Evolutionary conservation across 2,797 vertebrate species (phyloP).

Genomic region (Astyanax mexicanus): DNA sequence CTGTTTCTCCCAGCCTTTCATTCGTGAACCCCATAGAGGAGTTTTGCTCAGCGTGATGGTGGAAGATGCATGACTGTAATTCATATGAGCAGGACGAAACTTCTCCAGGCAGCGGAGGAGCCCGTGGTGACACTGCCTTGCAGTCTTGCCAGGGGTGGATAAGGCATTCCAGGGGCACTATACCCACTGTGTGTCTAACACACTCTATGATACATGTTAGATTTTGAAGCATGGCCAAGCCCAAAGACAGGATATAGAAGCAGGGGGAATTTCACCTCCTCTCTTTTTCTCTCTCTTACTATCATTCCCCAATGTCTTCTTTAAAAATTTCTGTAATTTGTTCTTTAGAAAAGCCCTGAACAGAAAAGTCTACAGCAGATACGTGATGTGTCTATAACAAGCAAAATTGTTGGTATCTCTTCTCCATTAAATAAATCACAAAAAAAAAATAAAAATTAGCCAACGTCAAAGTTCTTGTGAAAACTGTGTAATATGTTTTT

Average conservation of each 20-base stretch:
- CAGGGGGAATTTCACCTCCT: too few species aligned
- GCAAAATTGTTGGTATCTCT: too few species aligned
- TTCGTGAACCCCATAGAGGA: background rate
- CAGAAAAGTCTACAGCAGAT: too few species aligned
- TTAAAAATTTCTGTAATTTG: too few species aligned
- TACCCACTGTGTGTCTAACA: background rate
- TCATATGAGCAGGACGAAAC: background rate
- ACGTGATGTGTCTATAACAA: too few species aligned
- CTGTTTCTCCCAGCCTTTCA: background rate
- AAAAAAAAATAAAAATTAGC: too few species aligned
- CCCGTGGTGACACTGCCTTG: background rate
- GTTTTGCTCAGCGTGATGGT: slow-evolving; percentile 2
- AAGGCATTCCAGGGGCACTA: background rate
- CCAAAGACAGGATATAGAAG: background rate
- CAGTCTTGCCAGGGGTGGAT: background rate
- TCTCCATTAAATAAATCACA: too few species aligned
- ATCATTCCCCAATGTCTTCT: too few species aligned
- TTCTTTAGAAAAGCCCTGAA: too few species aligned
- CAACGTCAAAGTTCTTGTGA: too few species aligned
- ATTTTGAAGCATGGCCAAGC: background rate
- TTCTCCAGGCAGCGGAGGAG: background rate
- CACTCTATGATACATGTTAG: background rate
- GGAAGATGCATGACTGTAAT: slow-evolving; percentile 20
- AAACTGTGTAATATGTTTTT: too few species aligned
- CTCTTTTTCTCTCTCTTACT: too few species aligned